A percentile compares a stretch with the other conserved stretches of the same genome.
Evolutionary conservation across 2,113 vertebrate genomes (phyloP).

Genomic region (Zosterops borbonicus): DNA sequence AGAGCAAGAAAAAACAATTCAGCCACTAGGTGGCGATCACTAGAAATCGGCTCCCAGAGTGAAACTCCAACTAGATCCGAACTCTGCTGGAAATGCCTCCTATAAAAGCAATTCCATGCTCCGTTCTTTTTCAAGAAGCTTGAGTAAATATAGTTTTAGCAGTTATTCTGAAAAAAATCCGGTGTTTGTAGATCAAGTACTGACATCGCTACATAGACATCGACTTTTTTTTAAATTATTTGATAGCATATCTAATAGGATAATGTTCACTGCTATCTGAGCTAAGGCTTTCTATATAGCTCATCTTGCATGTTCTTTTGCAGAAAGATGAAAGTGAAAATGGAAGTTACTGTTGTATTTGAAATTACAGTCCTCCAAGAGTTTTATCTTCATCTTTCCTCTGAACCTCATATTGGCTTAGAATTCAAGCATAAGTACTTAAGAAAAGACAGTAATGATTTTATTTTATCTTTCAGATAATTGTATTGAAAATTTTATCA

Average conservation of each 20-base stretch:
- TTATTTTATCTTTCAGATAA: neutral
- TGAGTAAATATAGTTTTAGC: neutral
- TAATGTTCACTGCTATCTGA: neutral
- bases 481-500: neutral
- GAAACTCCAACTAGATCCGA: neutral
- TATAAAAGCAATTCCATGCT: neutral
- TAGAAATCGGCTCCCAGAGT: neutral
- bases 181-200: neutral
- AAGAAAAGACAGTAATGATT: neutral
- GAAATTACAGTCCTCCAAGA: neutral
- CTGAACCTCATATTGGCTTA: neutral
- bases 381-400: neutral
- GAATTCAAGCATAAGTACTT: neutral
- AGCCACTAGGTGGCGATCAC: conserved; percentile 18
- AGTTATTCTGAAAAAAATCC: neutral
- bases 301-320: neutral
- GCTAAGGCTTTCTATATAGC: neutral
- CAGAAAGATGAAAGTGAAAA: neutral
- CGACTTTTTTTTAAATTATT: neutral
- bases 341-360: neutral
- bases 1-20: neutral
- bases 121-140: neutral
- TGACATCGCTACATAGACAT: neutral
- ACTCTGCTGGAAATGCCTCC: neutral
- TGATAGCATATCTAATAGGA: neutral